Base-by-base conservation (phyloP, 1,140 invertebrate genomes). In the Formica exsecta region DNA sequence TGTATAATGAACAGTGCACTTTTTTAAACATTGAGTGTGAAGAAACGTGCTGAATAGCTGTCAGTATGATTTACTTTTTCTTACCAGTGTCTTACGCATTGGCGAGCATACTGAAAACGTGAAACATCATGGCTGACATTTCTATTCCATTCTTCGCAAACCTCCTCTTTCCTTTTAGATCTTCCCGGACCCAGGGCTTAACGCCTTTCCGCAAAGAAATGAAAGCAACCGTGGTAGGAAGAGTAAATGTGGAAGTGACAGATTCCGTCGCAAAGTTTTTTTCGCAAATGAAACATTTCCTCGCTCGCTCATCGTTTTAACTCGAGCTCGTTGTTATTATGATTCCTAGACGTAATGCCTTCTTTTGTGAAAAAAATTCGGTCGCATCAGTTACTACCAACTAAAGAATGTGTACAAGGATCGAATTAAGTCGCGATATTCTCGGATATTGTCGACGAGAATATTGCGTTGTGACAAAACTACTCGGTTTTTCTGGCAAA, bases 61-160 rank as follows among this genome's bases (percentile, higher is more conserved):
- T 38, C 13, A 32, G 6, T 13, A 9, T 5, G 13, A 36, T 22
- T 64, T 22, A 29, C 32, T 48, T 44, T 79, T 79, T 51, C 51
- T 25, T 38, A 22, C 29, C 13, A 3, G 4, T 59, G 6, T 38
- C 25, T 77, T 25, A 65, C 11, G 41, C 61, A 79, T 79, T 79
- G n/a, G 6, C 3, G 41, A 36, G 29, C 29, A 79, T 19, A 65
- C 61, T 77, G 75, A 66, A 65, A 77, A 65, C 41, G 29, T 51
- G 41, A 77, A 65, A 77, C 29, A 77, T 77, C 59, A 3, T 29
- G 25, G 11, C 41, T 25, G 61, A 77, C 41, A 65, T 77, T 77
- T 77, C 19, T 11, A 48, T 77, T 65, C 19, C 16, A 77, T 77
- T n/a, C 32, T 48, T 66, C 11, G 38, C 16, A 11, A 75, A 19